Base-by-base conservation (phyloP, 2,113 vertebrate genomes). In the Aphyosemion australe region DNA sequence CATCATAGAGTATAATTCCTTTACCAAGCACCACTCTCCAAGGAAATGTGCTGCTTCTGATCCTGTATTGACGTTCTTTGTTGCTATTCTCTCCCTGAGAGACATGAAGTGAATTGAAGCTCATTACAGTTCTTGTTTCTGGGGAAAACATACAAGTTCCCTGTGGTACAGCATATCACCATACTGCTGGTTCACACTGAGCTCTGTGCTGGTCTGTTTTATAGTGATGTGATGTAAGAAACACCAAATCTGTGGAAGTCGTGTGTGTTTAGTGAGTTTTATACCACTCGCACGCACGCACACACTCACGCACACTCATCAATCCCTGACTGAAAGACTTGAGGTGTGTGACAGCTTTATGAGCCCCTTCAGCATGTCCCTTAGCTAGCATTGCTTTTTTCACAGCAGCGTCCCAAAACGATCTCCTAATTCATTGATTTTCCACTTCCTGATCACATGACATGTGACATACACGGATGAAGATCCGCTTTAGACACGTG, bases 121-220 rank as follows among this genome's bases (percentile, higher is more conserved):
- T 74, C 12, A 42, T 67, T 71, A 52, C 34, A 7, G 7, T 51
- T 20, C 61, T 55, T 78, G 65, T 66, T 74, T 76, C 34, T 10
- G 2, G 13, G 13, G 18, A 45, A 53, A 56, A 18, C 42, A 12
- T 48, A 1, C n/a, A n/a, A n/a, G 49, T 52, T 71, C 72, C 59
- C 62, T 52, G 21, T 12, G 8, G 65, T 71, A 32, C 21, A 45
- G 52, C 57, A 21, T 26, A n/a, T n/a, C 34, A 41, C 52, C 1
- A 9, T 51, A 20, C 47, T 43, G 54, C 19, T 8, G 20, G n/a
- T 34, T 32, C 42, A 12, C 50, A 18, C 54, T 61, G 56, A 79
- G 69, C 46, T 39, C 14, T 21, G 54, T 47, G 59, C 66, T 56
- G 69, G 78, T 72, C 82, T 71, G 39, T 54, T 82, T 78, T 78